Evolutionary conservation across 2,797 vertebrate species (phyloP).

Genomic region (Harpagifer antarcticus): DNA sequence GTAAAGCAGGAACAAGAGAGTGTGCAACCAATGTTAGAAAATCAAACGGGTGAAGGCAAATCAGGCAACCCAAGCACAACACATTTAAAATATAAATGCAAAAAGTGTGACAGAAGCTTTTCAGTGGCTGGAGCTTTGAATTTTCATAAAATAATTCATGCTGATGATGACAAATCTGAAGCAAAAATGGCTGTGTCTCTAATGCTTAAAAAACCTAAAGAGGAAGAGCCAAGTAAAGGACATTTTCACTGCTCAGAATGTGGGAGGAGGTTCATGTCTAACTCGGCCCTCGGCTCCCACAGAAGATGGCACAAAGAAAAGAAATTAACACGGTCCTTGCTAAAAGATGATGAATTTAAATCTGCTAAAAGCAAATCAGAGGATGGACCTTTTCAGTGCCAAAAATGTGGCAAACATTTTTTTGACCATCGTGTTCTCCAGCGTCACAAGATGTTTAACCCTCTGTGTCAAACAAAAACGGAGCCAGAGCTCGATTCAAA

Average conservation of each 20-base stretch:
- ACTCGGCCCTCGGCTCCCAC: conserved; percentile 84
- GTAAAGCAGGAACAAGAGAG: conserved; percentile 30
- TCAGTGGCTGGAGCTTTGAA: conserved; percentile 82
- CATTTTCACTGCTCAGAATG: conserved; percentile 82
- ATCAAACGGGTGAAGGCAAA: not conserved
- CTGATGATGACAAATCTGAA: conserved; percentile 47
- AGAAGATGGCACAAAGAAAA: conserved; percentile 84
- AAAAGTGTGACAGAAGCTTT: conserved; percentile 80
- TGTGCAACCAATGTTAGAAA: conserved; percentile 6
- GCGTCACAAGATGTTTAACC: conserved; percentile 78
- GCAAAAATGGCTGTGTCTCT: conserved; percentile 24
- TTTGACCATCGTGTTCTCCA: conserved; percentile 80
- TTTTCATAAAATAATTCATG: conserved; percentile 83
- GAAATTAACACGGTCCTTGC: conserved; percentile 59
- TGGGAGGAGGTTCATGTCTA: conserved; percentile 81
- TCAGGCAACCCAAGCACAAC: conserved; percentile 11
- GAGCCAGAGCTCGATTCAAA: conserved; percentile 29
- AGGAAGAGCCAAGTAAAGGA: conserved; percentile 62
- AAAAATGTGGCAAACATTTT: conserved; percentile 80
- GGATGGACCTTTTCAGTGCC: conserved; percentile 78
- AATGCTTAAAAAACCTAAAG: conserved; percentile 51
- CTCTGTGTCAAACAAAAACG: conserved; percentile 52
- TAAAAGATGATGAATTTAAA: conserved; percentile 65
- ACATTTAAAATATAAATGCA: conserved; percentile 81
- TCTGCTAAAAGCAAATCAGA: conserved; percentile 52